Percentiles rank a stretch among this genome's conserved stretches.
Evolutionary conservation across 2,888 invertebrate genomes (phyloP).

Genomic region (Sceliomorpha sp.): DNA sequence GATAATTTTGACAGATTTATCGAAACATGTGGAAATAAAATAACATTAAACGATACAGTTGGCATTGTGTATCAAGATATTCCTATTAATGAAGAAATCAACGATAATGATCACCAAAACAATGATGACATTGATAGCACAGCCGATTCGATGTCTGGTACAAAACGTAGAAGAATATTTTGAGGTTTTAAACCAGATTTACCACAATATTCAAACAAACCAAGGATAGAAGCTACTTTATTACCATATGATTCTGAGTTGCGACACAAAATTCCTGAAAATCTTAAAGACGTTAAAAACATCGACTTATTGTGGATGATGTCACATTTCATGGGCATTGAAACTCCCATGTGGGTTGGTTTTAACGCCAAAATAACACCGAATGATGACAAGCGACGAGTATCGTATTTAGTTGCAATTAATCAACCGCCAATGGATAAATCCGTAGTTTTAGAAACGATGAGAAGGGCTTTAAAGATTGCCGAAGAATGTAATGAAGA

Average conservation of each 20-base stretch:
- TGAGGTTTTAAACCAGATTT: too few relatives aligned
- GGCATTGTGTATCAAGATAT: constrained; percentile 60
- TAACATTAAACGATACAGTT: constrained; percentile 62
- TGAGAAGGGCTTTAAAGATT: constrained; percentile 57
- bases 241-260: too few relatives aligned
- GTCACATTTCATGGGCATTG: constrained; percentile 50
- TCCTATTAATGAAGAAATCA: background rate
- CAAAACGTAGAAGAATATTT: too few relatives aligned
- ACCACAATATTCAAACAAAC: background rate
- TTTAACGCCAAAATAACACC: constrained; percentile 59
- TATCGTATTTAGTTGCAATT: constrained; percentile 63
- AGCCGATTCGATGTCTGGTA: too few relatives aligned
- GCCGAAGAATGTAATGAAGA: constrained; percentile 57
- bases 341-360: constrained; percentile 67
- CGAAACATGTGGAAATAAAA: constrained; percentile 60
- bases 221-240: too few relatives aligned
- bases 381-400: constrained; percentile 51
- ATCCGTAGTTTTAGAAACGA: constrained; percentile 62
- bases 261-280: constrained; percentile 11
- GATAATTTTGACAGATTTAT: constrained; percentile 63
- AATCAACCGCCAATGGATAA: constrained; percentile 62
- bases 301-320: constrained; percentile 59
- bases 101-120: background rate
- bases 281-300: constrained; percentile 56
- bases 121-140: background rate